phyloP scores from a whole-genome alignment of 1,140 invertebrate species.

The Bilobella aurantiaca region DNA sequence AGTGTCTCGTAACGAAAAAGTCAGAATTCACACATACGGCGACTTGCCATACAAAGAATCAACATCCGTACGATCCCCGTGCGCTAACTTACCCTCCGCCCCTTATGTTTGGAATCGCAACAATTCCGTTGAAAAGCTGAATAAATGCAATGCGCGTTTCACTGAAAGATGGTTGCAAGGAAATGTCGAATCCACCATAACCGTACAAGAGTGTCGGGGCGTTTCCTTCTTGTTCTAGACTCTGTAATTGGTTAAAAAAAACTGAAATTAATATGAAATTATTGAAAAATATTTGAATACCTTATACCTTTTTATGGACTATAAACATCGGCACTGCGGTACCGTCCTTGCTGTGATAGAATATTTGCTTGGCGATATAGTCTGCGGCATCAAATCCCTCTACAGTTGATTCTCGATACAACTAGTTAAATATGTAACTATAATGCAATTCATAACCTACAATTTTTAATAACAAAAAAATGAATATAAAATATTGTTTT shows the following conservation, averaged over 20 bases:
- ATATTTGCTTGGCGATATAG: slow-evolving; percentile 81
- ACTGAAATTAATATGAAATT: too few relatives aligned
- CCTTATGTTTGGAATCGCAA: slow-evolving; percentile 86
- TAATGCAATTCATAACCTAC: neutral
- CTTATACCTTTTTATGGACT: slow-evolving; percentile 68
- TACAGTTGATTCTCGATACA: slow-evolving; percentile 73
- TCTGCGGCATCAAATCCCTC: slow-evolving; percentile 67
- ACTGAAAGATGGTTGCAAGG: slow-evolving; percentile 73
- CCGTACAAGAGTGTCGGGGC: slow-evolving; percentile 81
- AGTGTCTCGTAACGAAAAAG: neutral
- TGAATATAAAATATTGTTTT: too few relatives aligned
- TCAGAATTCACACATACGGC: neutral
- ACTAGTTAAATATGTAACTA: slow-evolving; percentile 44
- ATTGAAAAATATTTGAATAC: too few relatives aligned
- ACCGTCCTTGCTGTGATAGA: slow-evolving; percentile 89
- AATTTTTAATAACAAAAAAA: slow-evolving; percentile 1
- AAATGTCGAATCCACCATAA: slow-evolving; percentile 95
- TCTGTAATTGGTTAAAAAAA: too few relatives aligned
- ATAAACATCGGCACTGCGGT: slow-evolving; percentile 97
- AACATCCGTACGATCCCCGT: too few relatives aligned
- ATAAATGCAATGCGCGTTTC: slow-evolving; percentile 76
- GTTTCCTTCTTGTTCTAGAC: slow-evolving; percentile 48
- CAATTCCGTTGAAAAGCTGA: slow-evolving; percentile 74
- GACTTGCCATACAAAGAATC: neutral
- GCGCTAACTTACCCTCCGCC: slow-evolving; percentile 80